These are phyloP conservation scores for Acanthiza pusilla DNA, from an alignment of 2,797 vertebrate species.

Conservation along the genomic window DNA sequence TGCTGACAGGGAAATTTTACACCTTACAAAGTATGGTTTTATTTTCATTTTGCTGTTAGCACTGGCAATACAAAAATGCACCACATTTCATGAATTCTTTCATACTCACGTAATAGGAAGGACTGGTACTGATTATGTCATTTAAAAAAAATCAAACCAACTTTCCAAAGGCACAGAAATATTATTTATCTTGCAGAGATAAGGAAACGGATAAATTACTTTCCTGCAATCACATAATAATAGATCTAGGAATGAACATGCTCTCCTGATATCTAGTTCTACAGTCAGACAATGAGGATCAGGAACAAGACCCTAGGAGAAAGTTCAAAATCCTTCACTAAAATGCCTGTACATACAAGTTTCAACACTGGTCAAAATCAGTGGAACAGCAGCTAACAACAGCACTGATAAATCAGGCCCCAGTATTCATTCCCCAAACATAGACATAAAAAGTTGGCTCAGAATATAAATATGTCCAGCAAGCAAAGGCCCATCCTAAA, in stretches of 20 bases:
- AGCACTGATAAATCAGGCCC: neutral
- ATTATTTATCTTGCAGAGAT: neutral
- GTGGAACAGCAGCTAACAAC: neutral
- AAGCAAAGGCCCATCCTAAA: neutral
- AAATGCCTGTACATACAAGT: neutral
- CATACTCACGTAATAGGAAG: neutral
- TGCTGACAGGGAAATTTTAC: neutral
- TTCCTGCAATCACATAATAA: neutral
- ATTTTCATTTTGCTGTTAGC: neutral
- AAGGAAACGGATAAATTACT: neutral
- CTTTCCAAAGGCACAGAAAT: neutral
- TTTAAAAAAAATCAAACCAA: neutral
- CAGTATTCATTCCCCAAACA: neutral
- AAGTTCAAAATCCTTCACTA: neutral
- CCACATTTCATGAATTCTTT: neutral
- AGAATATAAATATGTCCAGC: neutral
- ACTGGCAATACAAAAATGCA: neutral
- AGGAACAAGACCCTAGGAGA: neutral
- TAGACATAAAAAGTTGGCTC: neutral
- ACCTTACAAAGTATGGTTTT: neutral
- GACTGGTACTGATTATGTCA: neutral
- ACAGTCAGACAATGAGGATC: neutral
- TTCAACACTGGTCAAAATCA: neutral
- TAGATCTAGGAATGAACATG: neutral
- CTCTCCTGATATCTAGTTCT: neutral